Evolutionary conservation across 2,888 invertebrate species (phyloP), one percentile per base, ranked within the genome.

Genomic region (Thereva nobilitata): DNA sequence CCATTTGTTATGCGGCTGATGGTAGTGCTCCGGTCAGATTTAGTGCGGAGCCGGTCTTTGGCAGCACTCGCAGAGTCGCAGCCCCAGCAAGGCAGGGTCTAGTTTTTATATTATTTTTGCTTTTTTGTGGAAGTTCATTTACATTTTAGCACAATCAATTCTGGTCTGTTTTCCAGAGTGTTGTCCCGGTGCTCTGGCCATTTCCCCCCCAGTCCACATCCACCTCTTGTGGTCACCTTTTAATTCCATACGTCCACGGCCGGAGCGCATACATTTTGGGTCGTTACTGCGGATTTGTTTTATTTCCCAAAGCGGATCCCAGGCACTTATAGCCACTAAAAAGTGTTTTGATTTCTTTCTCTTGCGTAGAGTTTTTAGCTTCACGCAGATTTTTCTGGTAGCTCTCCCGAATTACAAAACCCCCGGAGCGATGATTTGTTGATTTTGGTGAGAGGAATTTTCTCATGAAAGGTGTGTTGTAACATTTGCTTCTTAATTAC

Each of bases 361-460:
- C 23, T 23, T 12, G 23, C n/a, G 23, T 50, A 23, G 50, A 12
- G 23, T 23, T 2, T 23, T 50, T 34, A 50, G 23, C 50, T 49
- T 50, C 50, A 50, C 49, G 61, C 49, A 61, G 50, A 49, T 61
- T 38, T 61, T 61, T 50, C 61, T 61, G 61, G 61, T 61, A 61
- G 61, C 61, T 61, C 49, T 50, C 49, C 61, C 61, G 61, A 61
- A 45, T 50, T 23, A 50, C 61, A n/a, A 55, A 53, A 38, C 53
- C 61, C 61, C 61, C 50, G 61, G 37, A 40, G 61, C 50, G 61
- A 61, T 61, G 49, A 61, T 61, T 61, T 61, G 61, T 61, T 61
- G 61, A 50, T 61, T 61, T 61, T 53, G 37, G 8, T 34, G 41
- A 9, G 10, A 41, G 49, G 50, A 61, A 61, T 50, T 61, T 61